Evolutionary conservation across 1,140 invertebrate species (phyloP).

Genomic region (Scaptomyza pallida): DNA sequence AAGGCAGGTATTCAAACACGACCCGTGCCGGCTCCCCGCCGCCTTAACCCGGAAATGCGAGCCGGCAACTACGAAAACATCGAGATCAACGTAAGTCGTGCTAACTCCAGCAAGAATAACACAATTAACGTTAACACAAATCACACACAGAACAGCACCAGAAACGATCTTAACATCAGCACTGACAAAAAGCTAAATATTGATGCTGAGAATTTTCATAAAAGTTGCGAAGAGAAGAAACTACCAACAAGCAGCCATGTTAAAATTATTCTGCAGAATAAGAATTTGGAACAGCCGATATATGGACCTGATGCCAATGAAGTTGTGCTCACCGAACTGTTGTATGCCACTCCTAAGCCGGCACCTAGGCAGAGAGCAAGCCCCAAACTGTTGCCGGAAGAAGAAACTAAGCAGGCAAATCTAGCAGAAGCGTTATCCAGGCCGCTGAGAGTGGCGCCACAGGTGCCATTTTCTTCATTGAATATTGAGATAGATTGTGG

Average conservation of each 20-base stretch:
- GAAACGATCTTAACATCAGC: constrained; percentile 23
- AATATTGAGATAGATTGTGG: constrained; percentile 49
- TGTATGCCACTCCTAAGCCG: constrained; percentile 64
- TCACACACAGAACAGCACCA: constrained; percentile 22
- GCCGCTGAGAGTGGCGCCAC: constrained; percentile 48
- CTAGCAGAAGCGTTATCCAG: background rate
- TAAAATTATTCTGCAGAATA: constrained; percentile 67
- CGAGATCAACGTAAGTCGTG: constrained; percentile 48
- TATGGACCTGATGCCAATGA: constrained; percentile 77
- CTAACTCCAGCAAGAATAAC: constrained; percentile 12
- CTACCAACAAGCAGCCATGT: constrained; percentile 39
- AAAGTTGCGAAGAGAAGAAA: constrained; percentile 45
- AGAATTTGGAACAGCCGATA: constrained; percentile 57
- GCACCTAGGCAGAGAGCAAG: constrained; percentile 65
- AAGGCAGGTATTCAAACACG: constrained; percentile 54
- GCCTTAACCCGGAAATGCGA: constrained; percentile 66
- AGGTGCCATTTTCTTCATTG: constrained; percentile 28
- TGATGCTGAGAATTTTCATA: constrained; percentile 68
- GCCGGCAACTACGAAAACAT: constrained; percentile 78
- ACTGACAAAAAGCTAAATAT: constrained; percentile 70
- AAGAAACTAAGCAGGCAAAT: background rate
- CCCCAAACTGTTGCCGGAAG: constrained; percentile 7
- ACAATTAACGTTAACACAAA: constrained; percentile 38
- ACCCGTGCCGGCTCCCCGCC: constrained; percentile 77
- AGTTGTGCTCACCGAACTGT: constrained; percentile 59